Conservation (phyloP, 2,888 invertebrate species). For the Blastobasis adustella region DNA sequence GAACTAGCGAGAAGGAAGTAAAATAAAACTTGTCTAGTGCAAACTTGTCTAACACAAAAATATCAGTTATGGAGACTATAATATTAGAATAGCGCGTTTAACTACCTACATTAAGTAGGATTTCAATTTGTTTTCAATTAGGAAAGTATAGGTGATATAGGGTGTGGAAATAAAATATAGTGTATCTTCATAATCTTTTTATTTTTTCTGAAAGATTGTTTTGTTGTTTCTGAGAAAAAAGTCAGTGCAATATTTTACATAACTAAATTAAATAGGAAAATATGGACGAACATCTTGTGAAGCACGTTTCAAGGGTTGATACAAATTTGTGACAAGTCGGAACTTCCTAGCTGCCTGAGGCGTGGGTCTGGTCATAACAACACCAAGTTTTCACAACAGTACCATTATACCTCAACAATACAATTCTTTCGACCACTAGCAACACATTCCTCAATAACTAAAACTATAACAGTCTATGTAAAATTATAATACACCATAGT, state of each 20-base stretch:
- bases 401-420: constrained; percentile 27
- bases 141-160: neutral
- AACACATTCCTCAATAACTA: constrained; percentile 55
- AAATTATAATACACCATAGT: constrained; percentile 71
- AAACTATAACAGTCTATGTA: constrained; percentile 75
- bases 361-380: constrained; percentile 3
- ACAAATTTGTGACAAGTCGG: constrained; percentile 43
- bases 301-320: constrained; percentile 25
- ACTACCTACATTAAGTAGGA: constrained; percentile 14
- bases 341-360: constrained; percentile 25
- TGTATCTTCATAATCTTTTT: constrained; percentile 27
- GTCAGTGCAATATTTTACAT: constrained; percentile 58
- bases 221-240: constrained; percentile 34
- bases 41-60: too few species aligned
- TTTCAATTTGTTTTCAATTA: constrained; percentile 12
- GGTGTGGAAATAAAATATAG: constrained; percentile 13
- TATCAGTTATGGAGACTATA: too few species aligned
- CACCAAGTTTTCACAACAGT: constrained; percentile 4
- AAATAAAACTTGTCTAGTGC: too few species aligned
- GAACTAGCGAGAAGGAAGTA: too few species aligned
- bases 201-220: constrained; percentile 53
- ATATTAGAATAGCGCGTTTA: too few species aligned
- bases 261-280: constrained; percentile 49
- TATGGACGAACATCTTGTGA: constrained; percentile 38
- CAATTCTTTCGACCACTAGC: constrained; percentile 40